Evolutionary conservation across 2,888 invertebrate species (phyloP), one percentile per base, ranked within the genome.

Genomic region (Scotopteryx bipunctaria): DNA sequence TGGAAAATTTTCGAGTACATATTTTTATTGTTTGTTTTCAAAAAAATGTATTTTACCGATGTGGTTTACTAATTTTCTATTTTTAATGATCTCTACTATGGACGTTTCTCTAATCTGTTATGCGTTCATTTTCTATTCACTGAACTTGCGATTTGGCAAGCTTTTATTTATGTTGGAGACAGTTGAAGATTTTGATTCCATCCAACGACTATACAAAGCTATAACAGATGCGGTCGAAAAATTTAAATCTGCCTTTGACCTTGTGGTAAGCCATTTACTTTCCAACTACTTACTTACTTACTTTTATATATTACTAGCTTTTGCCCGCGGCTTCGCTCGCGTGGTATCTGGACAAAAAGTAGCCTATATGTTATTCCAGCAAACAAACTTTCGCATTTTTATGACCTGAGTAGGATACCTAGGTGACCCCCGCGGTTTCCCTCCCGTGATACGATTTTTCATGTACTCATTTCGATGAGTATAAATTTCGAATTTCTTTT

Each of bases 161-260:
- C 14, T 41, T 5, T 5, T 14, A 1, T 2, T 1, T 9, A 21
- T 21, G 9, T 21, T 46, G 23, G 21, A 11, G 9, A 17, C 5
- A 8, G 14, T 11, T 11, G 11, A n/a, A 0, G 25, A 47, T 6
- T 13, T 25, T 11, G 2, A 14, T n/a, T 33, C 25, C 1, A 4
- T 25, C 2, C 33, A 33, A n/a, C 8, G 6, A 25, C 6, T 46
- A 6, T 52, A 41, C 31, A 46, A 52, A 31, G 15, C 31, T 2
- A 41, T 52, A 5, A 31, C 36, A 17, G 51, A 52, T 41, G 17
- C 16, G 3, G 13, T 23, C 13, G 51, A 52, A 17, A 16, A 25
- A 25, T 15, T 36, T 2, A 52, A 52, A 31, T 13, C n/a, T n/a
- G 15, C 41, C 1, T 41, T 41, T 25, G 45, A 46, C 14, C 23